phyloP scores from a whole-genome alignment of 2,113 vertebrate genomes.

The Bubo scandiacus region DNA sequence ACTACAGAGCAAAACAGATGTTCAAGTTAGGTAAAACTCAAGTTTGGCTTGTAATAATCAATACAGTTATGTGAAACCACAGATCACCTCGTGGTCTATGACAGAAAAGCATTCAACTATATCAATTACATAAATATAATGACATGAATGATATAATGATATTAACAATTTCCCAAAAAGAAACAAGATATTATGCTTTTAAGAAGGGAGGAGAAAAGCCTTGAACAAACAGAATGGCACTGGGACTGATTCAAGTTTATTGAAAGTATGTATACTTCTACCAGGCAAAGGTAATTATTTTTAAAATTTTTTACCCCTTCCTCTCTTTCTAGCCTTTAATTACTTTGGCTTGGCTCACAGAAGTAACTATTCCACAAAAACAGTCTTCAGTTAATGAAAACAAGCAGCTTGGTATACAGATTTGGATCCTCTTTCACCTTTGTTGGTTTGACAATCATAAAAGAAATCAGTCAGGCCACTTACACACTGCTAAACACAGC shows the following conservation, averaged over 20 bases:
- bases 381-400: background rate
- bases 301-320: background rate
- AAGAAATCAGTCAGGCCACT: background rate
- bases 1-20: conserved; percentile 70
- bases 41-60: background rate
- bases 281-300: background rate
- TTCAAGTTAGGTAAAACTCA: background rate
- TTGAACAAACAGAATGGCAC: background rate
- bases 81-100: background rate
- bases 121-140: background rate
- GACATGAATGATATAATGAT: background rate
- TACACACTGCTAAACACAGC: background rate
- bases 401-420: background rate
- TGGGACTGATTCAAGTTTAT: background rate
- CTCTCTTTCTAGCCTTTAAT: background rate
- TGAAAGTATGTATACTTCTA: background rate
- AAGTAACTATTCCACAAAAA: background rate
- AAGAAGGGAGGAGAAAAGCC: background rate
- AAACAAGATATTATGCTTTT: background rate
- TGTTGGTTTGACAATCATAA: background rate
- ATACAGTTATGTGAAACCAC: background rate
- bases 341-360: background rate
- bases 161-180: background rate
- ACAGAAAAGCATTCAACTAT: background rate
- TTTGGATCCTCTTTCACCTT: background rate